Base-by-base conservation (phyloP, 2,797 vertebrate genomes). In the Crenuchus spilurus region DNA sequence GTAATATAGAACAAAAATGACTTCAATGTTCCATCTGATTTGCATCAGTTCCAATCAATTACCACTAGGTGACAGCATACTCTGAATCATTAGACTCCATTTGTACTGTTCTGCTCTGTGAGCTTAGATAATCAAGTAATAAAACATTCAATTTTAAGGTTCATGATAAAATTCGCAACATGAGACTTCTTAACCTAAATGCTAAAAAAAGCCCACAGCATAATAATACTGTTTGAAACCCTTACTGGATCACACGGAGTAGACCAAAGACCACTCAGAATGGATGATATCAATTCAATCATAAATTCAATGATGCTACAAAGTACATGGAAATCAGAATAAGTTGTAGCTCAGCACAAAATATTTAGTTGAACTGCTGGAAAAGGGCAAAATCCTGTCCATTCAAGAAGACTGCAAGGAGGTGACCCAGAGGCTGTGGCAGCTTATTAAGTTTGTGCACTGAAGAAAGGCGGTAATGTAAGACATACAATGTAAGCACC, bases 11-110 rank as follows among this genome's bases (percentile, higher is more conserved):
- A 11, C 14, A 35, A 35, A 30, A 35, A 2, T 2, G 18, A 3
- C n/a, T 20, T 58, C 8, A 8, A 39, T 33, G 30, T 39, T 51
- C n/a, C 14, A 4, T n/a, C 18, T 60, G 18, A 41, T 48, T 49
- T 41, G 52, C 13, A 62, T 72, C 31, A 55, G 41, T 74, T 75
- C 63, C 58, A 60, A 35, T 41, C 5, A 55, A 49, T 68, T 44
- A 81, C 83, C 92, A 89, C 91, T 89, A 93, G 92, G 86, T 92
- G 92, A 88, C 78, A 82, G 79, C 84, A 75, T 84, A 83, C 65
- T 74, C 87, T 75, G 77, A 58, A 58, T 72, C 48, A 72, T 72
- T 28, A 7, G 3, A 35, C 39, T 52, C 5, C 46, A 68, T 60
- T 31, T 44, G 37, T 6, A 35, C 24, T 42, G 35, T 8, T 1